Evolutionary conservation across 2,113 vertebrate species (phyloP).

Genomic region (Falco punctatus): DNA sequence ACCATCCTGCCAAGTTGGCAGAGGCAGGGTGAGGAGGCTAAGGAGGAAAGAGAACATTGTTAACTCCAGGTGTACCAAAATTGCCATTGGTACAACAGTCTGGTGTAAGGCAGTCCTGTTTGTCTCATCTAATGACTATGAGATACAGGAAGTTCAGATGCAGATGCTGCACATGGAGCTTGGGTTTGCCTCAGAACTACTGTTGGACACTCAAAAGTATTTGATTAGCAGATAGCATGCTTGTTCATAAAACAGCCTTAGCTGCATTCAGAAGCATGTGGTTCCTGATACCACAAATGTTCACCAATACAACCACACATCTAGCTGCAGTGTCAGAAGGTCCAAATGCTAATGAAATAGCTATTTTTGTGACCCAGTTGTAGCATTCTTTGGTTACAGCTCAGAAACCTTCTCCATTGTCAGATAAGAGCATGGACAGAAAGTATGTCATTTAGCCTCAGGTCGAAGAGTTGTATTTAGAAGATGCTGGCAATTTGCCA

Average conservation of each 20-base stretch:
- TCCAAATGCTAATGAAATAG: neutral
- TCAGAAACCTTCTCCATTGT: neutral
- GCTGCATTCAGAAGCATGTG: neutral
- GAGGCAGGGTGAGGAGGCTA: neutral
- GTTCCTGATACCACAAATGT: neutral
- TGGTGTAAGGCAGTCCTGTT: neutral
- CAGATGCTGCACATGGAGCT: neutral
- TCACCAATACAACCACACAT: neutral
- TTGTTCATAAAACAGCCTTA: neutral
- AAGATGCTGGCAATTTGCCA: slow-evolving; percentile 57
- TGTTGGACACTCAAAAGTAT: neutral
- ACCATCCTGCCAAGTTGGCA: neutral
- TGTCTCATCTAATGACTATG: neutral
- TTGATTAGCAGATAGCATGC: neutral
- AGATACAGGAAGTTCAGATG: neutral
- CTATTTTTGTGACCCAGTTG: neutral
- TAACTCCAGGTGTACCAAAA: neutral
- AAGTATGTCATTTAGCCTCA: neutral
- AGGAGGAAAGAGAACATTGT: neutral
- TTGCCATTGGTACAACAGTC: neutral
- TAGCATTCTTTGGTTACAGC: neutral
- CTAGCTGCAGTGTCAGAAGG: neutral
- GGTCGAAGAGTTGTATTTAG: slow-evolving; percentile 28
- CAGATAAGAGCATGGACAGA: neutral
- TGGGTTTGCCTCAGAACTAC: neutral